A percentile compares a stretch with the other conserved stretches of the same genome.
phyloP scores from a whole-genome alignment of 2,888 invertebrate genomes.

The Unio delphinus region DNA sequence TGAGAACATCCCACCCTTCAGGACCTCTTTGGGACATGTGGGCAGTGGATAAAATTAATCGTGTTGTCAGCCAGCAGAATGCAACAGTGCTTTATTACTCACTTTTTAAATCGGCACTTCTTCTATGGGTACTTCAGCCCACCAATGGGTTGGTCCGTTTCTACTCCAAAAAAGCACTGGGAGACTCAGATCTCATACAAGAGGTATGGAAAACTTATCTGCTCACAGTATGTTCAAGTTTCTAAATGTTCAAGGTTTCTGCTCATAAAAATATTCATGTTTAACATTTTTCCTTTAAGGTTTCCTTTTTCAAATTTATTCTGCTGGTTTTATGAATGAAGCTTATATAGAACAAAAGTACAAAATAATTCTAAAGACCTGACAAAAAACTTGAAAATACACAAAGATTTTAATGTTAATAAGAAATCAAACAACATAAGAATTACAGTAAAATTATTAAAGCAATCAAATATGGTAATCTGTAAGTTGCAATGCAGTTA shows the following conservation, averaged over 20 bases:
- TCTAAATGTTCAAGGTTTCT: neutral
- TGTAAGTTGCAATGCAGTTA: too few species aligned
- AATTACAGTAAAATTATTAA: too few species aligned
- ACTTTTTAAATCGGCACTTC: constrained; percentile 48
- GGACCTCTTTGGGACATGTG: constrained; percentile 46
- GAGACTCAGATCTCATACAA: constrained; percentile 39
- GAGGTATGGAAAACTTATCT: constrained; percentile 25
- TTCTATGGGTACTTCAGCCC: constrained; percentile 67
- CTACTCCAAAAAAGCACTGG: constrained; percentile 43
- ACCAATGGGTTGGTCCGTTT: constrained; percentile 56
- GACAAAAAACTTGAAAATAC: neutral
- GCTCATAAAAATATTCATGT: too few species aligned
- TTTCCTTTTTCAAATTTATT: too few species aligned
- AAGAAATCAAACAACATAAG: too few species aligned
- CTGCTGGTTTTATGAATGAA: too few species aligned
- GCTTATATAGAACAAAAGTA: too few species aligned
- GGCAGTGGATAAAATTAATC: constrained; percentile 53
- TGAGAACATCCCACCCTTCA: constrained; percentile 31
- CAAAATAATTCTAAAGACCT: neutral
- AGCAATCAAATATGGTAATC: too few species aligned
- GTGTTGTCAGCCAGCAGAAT: constrained; percentile 59
- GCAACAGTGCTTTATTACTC: constrained; percentile 65
- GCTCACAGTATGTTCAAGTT: neutral
- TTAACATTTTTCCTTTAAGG: too few species aligned
- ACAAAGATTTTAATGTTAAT: too few species aligned